Evolutionary conservation across 1,140 invertebrate genomes (phyloP), one percentile per base, ranked within the genome.

Genomic region (Atopsyche davidsoni): DNA sequence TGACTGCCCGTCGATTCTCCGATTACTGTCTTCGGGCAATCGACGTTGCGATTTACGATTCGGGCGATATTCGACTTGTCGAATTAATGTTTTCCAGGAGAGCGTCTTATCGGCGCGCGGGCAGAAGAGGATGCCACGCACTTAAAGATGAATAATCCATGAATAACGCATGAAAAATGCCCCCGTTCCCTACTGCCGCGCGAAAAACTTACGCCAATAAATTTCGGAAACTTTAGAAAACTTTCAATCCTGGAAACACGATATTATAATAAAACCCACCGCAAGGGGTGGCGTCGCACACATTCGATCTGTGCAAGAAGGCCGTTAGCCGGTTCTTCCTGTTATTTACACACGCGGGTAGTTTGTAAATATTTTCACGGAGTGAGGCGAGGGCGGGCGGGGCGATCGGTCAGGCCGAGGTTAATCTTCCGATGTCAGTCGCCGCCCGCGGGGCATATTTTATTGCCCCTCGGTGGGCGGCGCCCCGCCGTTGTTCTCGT

Each of bases 261-360:
- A 46, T 57, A 57, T 57, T 52, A 57, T 52, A 52, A 51, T 57
- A 57, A 57, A 57, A 52, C 45, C 40, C 42, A 41, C 24, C 25
- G 22, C 24, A 46, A 36, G 34, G 21, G 21, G 19, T 21, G 32
- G 32, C 14, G 10, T 22, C 19, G 34, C 28, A n/a, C n/a, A n/a
- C n/a, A n/a, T n/a, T n/a, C n/a, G n/a, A n/a, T n/a, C n/a, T n/a
- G n/a, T n/a, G n/a, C n/a, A n/a, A n/a, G n/a, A n/a, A n/a, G n/a
- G n/a, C n/a, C n/a, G n/a, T n/a, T 18, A 10, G 32, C 2, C 31
- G 23, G 9, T 46, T 46, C 34, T 38, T 38, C 44, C 44, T 36
- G 35, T 14, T 46, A 38, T 39, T 39, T 46, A 46, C 42, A 25
- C 25, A 18, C 17, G 38, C 22, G 31, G 38, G 24, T 34, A 28